Base-by-base conservation (phyloP, 2,113 vertebrate genomes). In the Pomatostomus ruficeps region DNA sequence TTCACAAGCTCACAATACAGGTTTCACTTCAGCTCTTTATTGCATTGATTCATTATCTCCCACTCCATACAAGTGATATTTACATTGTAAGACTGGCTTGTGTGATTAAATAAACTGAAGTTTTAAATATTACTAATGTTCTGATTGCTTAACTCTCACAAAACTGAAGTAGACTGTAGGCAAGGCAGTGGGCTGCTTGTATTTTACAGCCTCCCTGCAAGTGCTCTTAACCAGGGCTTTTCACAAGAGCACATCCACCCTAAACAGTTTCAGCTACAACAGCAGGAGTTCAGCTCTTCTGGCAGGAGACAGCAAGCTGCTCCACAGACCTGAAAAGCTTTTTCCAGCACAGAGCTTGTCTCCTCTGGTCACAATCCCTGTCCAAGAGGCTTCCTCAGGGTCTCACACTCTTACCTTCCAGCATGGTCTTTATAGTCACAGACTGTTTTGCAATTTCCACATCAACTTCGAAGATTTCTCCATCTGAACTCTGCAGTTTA, bases 401-500 rank as follows among this genome's bases (percentile, higher is more conserved):
- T 35, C 54, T 29, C 33, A 1, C 4, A 4, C 62, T 97, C 76
- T 98, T 98, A 99, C 99, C 99, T 99, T 99, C 99, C 91, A 99
- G 97, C 99, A 99, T 99, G 29, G 99, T 99, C 97, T 99, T 99
- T 93, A 99, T 99, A 77, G 99, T 99, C 66, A 99, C 99, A 59
- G 99, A 99, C 83, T 99, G 99, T 72, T 99, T 99, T 29, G 99
- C 99, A 92, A 99, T 99, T 98, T 99, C 99, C 72, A 99, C 99
- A 91, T 99, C 99, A 82, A 99, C 99, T 98, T 99, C 99, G 66
- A 99, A 99, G 97, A 99, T 99, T 92, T 99, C 99, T 92, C 99
- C 99, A 98, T 99, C 99, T 23, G 99, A 99, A 91, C 99, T 99
- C 98, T 99, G 99, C 87, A 99, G 97, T 96, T 99, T 99, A 98